Base-by-base conservation (phyloP, 2,888 invertebrate genomes). In the Scaptomyza caliginosa region DNA sequence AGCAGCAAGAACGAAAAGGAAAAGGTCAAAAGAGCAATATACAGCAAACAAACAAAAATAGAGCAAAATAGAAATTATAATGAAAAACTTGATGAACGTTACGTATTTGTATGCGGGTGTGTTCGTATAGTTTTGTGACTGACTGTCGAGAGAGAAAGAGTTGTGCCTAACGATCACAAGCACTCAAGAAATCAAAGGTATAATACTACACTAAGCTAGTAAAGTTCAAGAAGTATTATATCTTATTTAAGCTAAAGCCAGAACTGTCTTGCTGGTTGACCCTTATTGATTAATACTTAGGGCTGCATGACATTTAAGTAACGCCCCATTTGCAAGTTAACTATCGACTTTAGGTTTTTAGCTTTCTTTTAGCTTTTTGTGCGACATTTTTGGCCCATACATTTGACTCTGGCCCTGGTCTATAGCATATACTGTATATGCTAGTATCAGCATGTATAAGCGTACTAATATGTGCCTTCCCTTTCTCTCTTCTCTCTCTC, bases 61-160 rank as follows among this genome's bases (percentile, higher is more conserved):
- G n/a, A n/a, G n/a, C n/a, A n/a, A n/a, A n/a, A n/a, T n/a, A n/a
- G 45, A 51, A 54, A 62, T 46, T 67, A 64, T 56, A 67, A 67
- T 63, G 79, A 75, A 80, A 85, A 82, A 79, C 75, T 73, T 84
- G 82, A 81, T 78, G 76, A 78, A 75, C 74, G 66, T 67, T 56
- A 69, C 49, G 51, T 49, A 70, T 74, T 59, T 63, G 34, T 67
- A 26, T 49, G 65, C 51, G 36, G 48, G 11, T 23, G 43, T 23
- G 43, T 49, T 34, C 30, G 52, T 52, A 19, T 62, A 52, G 52
- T 43, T 52, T 36, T 62, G 36, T 30, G 45, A 46, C 13, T 65
- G 58, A 21, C 10, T 59, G 34, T 24, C 38, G 32, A 42, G 19
- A 26, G 34, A 26, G 4, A 38, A 38, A 42, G 19, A 32, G 32